These are phyloP conservation scores for Microctonus brassicae DNA, from an alignment of 2,888 invertebrate genomes.

Conservation along the genomic window DNA sequence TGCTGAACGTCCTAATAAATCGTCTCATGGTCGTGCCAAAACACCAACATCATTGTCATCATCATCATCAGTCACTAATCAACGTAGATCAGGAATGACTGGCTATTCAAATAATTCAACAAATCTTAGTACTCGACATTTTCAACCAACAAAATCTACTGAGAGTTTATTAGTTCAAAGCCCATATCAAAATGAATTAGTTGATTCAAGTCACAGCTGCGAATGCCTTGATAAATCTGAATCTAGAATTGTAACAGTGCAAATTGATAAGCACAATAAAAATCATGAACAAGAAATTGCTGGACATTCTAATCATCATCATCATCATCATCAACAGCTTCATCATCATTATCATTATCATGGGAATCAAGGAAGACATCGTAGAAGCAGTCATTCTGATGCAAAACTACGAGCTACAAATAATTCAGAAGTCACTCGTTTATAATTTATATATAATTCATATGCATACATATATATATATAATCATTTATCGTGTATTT, in stretches of 20 bases:
- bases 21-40: slow-evolving; percentile 74
- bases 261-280: slow-evolving; percentile 62
- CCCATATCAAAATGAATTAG: slow-evolving; percentile 73
- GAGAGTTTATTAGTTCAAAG: slow-evolving; percentile 82
- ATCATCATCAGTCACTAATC: slow-evolving; percentile 63
- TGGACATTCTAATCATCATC: slow-evolving; percentile 23
- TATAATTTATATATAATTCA: slow-evolving; percentile 43
- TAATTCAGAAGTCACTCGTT: slow-evolving; percentile 52
- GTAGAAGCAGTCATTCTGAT: slow-evolving; percentile 65
- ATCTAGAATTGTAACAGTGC: slow-evolving; percentile 53
- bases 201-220: slow-evolving; percentile 76
- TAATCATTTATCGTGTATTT: not conserved
- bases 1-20: slow-evolving; percentile 65
- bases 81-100: slow-evolving; percentile 70
- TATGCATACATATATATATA: not conserved
- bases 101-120: slow-evolving; percentile 65
- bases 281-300: slow-evolving; percentile 40
- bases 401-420: slow-evolving; percentile 59
- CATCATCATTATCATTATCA: slow-evolving; percentile 15
- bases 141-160: slow-evolving; percentile 83
- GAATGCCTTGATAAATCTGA: slow-evolving; percentile 75
- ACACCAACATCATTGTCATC: slow-evolving; percentile 63
- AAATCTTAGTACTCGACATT: slow-evolving; percentile 70
- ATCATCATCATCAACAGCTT: slow-evolving; percentile 48
- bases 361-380: slow-evolving; percentile 57